Conservation (phyloP, 2,797 vertebrate species). For the Pristis pectinata region DNA sequence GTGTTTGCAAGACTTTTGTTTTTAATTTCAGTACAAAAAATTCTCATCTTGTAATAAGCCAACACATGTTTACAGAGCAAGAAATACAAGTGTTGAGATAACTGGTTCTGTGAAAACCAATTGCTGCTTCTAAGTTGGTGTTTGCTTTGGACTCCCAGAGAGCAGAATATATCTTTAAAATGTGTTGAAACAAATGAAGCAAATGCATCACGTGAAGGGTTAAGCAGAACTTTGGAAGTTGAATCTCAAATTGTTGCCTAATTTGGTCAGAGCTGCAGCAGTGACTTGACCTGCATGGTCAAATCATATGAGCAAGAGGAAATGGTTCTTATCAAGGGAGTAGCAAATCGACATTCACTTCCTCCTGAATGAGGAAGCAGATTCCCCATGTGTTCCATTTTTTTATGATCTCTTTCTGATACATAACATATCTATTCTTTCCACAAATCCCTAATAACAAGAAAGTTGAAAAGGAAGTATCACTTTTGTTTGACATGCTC, state of each 20-base stretch:
- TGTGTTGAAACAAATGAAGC: neutral
- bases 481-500: neutral
- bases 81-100: neutral
- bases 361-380: slow-evolving; percentile 51
- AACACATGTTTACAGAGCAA: too few relatives aligned
- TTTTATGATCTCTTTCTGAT: slow-evolving; percentile 14
- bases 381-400: neutral
- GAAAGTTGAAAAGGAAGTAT: slow-evolving; percentile 8
- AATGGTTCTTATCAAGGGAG: slow-evolving; percentile 51
- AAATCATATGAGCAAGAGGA: slow-evolving; percentile 47
- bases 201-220: neutral
- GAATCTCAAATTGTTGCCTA: slow-evolving; percentile 55
- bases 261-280: slow-evolving; percentile 59
- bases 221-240: neutral
- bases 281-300: slow-evolving; percentile 44
- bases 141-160: neutral
- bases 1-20: neutral
- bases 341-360: slow-evolving; percentile 49
- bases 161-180: neutral
- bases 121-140: neutral
- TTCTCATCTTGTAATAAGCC: neutral
- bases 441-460: neutral
- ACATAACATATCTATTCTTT: neutral
- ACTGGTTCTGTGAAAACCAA: neutral
- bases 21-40: neutral